A percentile compares a stretch with the other conserved stretches of the same genome.
phyloP scores from a whole-genome alignment of 2,113 vertebrate genomes.

The Helogale parvula region DNA sequence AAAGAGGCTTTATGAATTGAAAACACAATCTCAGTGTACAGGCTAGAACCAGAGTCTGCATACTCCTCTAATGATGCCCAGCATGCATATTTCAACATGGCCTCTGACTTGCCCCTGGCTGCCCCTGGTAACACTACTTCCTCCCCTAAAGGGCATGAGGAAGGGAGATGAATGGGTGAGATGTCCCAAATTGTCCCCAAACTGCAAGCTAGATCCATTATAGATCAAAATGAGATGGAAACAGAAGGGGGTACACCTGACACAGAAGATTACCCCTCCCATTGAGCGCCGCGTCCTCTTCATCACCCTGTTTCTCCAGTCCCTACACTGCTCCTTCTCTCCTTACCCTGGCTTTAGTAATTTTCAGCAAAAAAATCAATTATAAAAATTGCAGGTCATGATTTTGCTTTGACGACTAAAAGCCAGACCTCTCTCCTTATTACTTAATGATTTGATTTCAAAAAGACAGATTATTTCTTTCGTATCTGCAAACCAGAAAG shows the following conservation, averaged over 20 bases:
- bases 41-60: neutral
- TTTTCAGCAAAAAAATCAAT: constrained; percentile 26
- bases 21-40: constrained; percentile 13
- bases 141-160: neutral
- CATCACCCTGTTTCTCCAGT: neutral
- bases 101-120: neutral
- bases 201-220: neutral
- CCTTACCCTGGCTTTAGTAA: neutral
- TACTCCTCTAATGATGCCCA: neutral
- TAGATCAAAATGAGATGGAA: neutral
- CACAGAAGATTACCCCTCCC: neutral
- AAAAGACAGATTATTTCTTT: constrained; percentile 54
- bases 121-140: neutral
- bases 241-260: neutral
- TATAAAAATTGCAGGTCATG: constrained; percentile 37
- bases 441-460: constrained; percentile 63
- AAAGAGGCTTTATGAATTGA: constrained; percentile 22
- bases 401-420: constrained; percentile 62
- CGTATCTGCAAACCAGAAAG: constrained; percentile 66
- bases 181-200: neutral
- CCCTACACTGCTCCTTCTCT: neutral
- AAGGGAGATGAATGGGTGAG: neutral
- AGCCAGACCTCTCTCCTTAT: neutral
- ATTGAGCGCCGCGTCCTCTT: neutral
- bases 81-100: neutral